Evolutionary conservation across 2,888 invertebrate genomes (phyloP), one percentile per base, ranked within the genome.

Genomic region (Drosophila anceps): DNA sequence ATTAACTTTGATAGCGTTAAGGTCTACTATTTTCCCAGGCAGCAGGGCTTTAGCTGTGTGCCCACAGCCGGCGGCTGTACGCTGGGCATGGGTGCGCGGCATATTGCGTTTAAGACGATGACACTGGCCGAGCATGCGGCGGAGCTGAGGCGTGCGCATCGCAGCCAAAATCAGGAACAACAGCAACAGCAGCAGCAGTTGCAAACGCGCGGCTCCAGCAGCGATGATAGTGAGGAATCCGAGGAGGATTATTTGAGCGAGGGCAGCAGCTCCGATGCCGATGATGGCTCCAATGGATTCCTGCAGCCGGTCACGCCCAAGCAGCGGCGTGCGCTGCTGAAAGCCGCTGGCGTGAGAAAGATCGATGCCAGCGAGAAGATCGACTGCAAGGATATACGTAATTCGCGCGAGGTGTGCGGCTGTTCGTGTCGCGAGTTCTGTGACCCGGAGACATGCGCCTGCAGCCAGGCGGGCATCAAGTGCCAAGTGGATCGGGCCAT

Each of bases 381-480:
- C 91, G 98, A 98, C 91, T 99, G 99, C 92, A 95, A 97, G 63
- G 96, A 97, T 81, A 98, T 99, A 83, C 95, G 98, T 75, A 95
- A 96, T 31, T 98, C 98, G 8, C 94, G 98, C 20, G 98, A 99
- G 92, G 96, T 97, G 88, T 98, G 98, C 93, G 98, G 98, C 46
- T 98, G 98, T 92, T 96, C 96, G 53, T 98, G 98, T 92, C 96
- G 98, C 93, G 97, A 97, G 58, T 96, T 96, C 91, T 99, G 99
- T 93, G 98, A 98, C 94, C 99, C 99, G 1, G 98, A 98, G 88
- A 98, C 96, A 27, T 99, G 99, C 93, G 96, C 97, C 18, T 99
- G 99, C 93, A 97, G 98, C 92, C 95, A 97, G 91, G 97, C 97
- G 50, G 98, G 98, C 73, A 99, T 99, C 81, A 98, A 98, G 94